Percentiles rank a stretch among this genome's conserved stretches.
Conservation (phyloP, 2,113 vertebrate species). For the Ammodytes dubius region DNA sequence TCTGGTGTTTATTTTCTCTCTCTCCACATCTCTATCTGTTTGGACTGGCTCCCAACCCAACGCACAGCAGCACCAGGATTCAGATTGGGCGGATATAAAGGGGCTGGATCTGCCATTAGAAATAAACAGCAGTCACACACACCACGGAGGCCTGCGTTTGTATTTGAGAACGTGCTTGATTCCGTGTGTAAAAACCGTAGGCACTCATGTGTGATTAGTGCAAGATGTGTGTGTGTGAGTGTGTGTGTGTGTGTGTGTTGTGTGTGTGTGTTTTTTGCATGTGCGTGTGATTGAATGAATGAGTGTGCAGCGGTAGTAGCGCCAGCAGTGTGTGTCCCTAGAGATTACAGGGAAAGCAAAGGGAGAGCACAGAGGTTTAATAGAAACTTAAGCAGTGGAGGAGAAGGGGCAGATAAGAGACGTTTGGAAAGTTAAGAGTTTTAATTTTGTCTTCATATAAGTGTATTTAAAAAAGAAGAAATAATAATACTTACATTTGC, state of each 20-base stretch:
- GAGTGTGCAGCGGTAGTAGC: conserved; percentile 44
- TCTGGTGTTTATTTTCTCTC: conserved; percentile 25
- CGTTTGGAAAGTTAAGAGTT: conserved; percentile 55
- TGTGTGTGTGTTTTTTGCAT: conserved; percentile 13
- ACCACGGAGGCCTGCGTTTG: conserved; percentile 16
- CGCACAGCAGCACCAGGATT: conserved; percentile 50
- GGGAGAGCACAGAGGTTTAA: conserved; percentile 70
- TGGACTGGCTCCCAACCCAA: conserved; percentile 37
- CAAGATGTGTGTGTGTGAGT: conserved; percentile 14
- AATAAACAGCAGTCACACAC: conserved; percentile 27
- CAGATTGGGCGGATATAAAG: conserved; percentile 28
- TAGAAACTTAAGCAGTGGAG: conserved; percentile 66
- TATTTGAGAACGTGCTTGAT: conserved; percentile 46
- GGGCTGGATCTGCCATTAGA: conserved; percentile 51
- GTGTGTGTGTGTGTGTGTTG: conserved; percentile 28
- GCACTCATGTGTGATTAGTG: conserved; percentile 57
- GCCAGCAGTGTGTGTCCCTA: conserved; percentile 45
- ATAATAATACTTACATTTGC: conserved; percentile 7
- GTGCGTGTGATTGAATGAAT: conserved; percentile 27
- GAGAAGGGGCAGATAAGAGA: conserved; percentile 60
- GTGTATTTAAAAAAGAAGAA: conserved; percentile 23
- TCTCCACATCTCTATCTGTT: conserved; percentile 41
- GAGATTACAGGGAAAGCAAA: conserved; percentile 67
- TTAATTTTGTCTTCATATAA: conserved; percentile 50
- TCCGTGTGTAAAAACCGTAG: conserved; percentile 43